These are phyloP conservation scores for Volucella bombylans DNA, from an alignment of 2,888 invertebrate genomes.

Conservation along the genomic window DNA sequence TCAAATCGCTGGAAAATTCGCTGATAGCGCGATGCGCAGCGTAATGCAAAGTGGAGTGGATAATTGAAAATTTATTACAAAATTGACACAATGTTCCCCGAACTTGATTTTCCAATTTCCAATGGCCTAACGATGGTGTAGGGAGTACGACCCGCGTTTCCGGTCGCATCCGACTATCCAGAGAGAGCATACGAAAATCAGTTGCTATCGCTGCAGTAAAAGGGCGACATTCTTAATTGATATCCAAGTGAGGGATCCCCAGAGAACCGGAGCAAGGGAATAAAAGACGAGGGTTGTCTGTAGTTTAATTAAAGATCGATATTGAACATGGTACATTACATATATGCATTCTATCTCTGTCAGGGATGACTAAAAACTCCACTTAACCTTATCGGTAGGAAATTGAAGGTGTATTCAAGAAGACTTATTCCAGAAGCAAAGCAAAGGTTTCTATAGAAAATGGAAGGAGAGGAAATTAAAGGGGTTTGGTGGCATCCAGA, in stretches of 20 bases:
- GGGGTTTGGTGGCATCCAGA: too few relatives aligned
- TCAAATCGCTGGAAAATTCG: not conserved
- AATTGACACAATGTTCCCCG: constrained; percentile 7
- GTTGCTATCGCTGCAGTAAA: not conserved
- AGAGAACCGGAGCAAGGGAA: not conserved
- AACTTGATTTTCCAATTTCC: constrained; percentile 22
- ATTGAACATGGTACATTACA: not conserved
- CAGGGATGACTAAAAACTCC: too few relatives aligned
- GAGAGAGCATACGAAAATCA: constrained; percentile 31
- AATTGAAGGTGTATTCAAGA: too few relatives aligned
- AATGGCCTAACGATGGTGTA: constrained; percentile 7
- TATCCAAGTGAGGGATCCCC: constrained; percentile 3
- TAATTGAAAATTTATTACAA: constrained; percentile 43
- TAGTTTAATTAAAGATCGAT: constrained; percentile 8
- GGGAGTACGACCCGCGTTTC: constrained; percentile 31
- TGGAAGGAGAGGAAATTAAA: too few relatives aligned
- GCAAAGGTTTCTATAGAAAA: too few relatives aligned
- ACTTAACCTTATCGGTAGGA: too few relatives aligned
- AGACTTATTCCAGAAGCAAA: too few relatives aligned
- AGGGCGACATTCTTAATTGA: constrained; percentile 27
- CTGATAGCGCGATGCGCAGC: too few relatives aligned
- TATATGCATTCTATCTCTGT: too few relatives aligned
- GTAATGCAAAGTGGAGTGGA: constrained; percentile 14
- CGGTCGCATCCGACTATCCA: not conserved
- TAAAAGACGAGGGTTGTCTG: constrained; percentile 2